Percentiles rank a stretch among this genome's conserved stretches.
Conservation (phyloP, 1,140 invertebrate genomes). For the Colletes gigas region DNA sequence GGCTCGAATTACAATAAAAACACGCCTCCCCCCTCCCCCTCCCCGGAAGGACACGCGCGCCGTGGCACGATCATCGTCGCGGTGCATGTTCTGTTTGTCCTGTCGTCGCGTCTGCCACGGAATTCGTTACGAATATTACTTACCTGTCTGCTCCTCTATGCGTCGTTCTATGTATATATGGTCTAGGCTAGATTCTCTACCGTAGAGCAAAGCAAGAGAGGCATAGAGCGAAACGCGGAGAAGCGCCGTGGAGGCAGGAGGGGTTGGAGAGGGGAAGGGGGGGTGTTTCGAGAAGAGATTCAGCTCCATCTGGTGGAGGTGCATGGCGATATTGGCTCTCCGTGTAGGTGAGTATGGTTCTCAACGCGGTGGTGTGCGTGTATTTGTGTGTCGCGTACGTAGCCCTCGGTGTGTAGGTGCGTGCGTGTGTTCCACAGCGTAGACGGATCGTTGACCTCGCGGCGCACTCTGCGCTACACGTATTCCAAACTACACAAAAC, state of each 20-base stretch:
- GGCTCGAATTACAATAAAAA: background rate
- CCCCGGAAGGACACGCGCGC: background rate
- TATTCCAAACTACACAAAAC: slow-evolving; percentile 77
- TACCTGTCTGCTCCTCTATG: slow-evolving; percentile 14
- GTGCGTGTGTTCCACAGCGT: slow-evolving; percentile 66
- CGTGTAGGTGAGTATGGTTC: slow-evolving; percentile 38
- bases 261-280: slow-evolving; percentile 31
- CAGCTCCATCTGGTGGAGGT: slow-evolving; percentile 71
- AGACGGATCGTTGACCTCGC: slow-evolving; percentile 78
- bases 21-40: too few species aligned
- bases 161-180: slow-evolving; percentile 32
- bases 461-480: slow-evolving; percentile 70
- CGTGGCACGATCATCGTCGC: background rate
- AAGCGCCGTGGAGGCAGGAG: slow-evolving; percentile 28
- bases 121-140: slow-evolving; percentile 55
- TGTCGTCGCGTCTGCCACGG: slow-evolving; percentile 22
- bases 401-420: slow-evolving; percentile 19
- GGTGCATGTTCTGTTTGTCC: background rate
- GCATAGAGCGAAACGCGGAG: background rate
- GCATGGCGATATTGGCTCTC: slow-evolving; percentile 59
- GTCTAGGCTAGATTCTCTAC: slow-evolving; percentile 68
- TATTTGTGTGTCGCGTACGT: slow-evolving; percentile 51
- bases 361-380: slow-evolving; percentile 7
- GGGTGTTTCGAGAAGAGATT: slow-evolving; percentile 49
- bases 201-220: slow-evolving; percentile 21